These are phyloP conservation scores for Galleria mellonella DNA, from an alignment of 1,140 invertebrate species.

Conservation along the genomic window DNA sequence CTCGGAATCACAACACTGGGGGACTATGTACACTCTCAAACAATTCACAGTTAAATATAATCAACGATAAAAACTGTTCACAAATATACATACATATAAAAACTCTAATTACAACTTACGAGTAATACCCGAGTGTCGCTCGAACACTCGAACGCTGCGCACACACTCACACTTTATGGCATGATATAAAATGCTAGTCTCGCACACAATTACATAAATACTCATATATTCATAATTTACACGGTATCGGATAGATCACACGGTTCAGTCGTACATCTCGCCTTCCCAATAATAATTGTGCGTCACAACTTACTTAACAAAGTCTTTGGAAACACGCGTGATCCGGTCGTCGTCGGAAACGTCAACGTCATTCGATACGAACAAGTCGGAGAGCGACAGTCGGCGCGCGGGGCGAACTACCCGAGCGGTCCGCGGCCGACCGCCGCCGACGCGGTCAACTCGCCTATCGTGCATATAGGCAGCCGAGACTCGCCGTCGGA, in stretches of 20 bases:
- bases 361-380: not conserved
- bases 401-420: not conserved
- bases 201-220: slow-evolving; percentile 1
- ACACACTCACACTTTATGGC: slow-evolving; percentile 20
- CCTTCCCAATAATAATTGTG: not conserved
- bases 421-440: not conserved
- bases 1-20: slow-evolving; percentile 57
- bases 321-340: not conserved
- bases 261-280: not conserved
- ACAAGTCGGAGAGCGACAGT: not conserved
- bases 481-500: not conserved
- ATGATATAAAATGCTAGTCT: slow-evolving; percentile 4
- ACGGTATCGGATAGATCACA: slow-evolving; percentile 3
- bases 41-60: slow-evolving; percentile 29
- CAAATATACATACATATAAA: slow-evolving; percentile 61
- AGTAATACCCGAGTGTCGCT: slow-evolving; percentile 8
- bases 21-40: slow-evolving; percentile 51
- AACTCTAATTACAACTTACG: slow-evolving; percentile 32
- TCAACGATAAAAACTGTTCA: slow-evolving; percentile 36
- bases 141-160: slow-evolving; percentile 7
- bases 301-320: slow-evolving; percentile 2
- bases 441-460: not conserved
- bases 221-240: not conserved
- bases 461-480: not conserved
- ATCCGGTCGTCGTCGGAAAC: not conserved